Evolutionary conservation across 2,888 invertebrate species (phyloP).

Genomic region (Altica lythri): DNA sequence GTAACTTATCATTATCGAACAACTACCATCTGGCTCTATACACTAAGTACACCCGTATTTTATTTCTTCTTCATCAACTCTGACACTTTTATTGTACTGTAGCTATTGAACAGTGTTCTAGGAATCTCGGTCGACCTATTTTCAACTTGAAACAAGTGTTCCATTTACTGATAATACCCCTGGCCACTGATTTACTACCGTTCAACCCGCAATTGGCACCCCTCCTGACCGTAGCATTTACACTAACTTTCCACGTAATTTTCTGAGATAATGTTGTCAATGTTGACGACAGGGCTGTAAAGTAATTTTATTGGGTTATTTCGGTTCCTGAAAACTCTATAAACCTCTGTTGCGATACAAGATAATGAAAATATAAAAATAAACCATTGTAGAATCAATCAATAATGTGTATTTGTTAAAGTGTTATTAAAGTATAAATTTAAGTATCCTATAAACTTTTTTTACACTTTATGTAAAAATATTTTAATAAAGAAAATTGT

Average conservation of each 20-base stretch:
- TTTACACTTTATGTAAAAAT: no score
- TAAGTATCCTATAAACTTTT: no score
- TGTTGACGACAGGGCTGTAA: constrained; percentile 28
- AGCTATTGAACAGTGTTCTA: constrained; percentile 17
- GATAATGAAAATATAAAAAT: no score
- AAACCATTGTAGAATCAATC: no score
- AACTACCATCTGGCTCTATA: constrained; percentile 16
- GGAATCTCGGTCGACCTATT: constrained; percentile 27
- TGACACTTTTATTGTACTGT: constrained; percentile 31
- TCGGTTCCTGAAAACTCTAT: constrained; percentile 16
- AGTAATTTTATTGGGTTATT: constrained; percentile 29
- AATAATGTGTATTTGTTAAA: no score
- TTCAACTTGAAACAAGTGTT: constrained; percentile 30
- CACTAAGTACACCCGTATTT: constrained; percentile 16
- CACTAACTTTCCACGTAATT: constrained; percentile 30
- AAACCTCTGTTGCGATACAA: no score
- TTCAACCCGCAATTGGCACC: constrained; percentile 24
- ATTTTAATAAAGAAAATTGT: no score
- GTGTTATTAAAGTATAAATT: no score
- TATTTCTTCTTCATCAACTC: constrained; percentile 24
- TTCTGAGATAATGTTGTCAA: constrained; percentile 30
- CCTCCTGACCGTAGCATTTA: constrained; percentile 12
- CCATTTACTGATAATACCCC: constrained; percentile 29
- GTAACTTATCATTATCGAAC: constrained; percentile 1
- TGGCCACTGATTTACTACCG: constrained; percentile 33